These are phyloP conservation scores for Drosophila funebris DNA, from an alignment of 1,140 invertebrate species.

Conservation along the genomic window DNA sequence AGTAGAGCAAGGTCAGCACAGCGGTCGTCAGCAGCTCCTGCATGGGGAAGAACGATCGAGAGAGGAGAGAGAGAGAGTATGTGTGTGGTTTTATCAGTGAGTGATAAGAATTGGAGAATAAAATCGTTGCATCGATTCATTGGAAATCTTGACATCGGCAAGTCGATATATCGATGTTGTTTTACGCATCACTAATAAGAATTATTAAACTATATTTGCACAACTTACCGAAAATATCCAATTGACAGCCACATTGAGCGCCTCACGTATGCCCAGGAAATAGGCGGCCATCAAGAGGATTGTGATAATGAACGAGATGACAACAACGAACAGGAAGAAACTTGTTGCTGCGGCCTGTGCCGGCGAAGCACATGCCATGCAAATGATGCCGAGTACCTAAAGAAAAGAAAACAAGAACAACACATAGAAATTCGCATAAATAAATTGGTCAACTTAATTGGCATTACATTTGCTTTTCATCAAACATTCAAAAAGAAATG, in stretches of 20 bases:
- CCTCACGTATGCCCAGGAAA: conserved; percentile 90
- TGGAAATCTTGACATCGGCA: too few species aligned
- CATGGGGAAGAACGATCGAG: neutral
- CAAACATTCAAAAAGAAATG: conserved; percentile 5
- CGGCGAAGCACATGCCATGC: conserved; percentile 90
- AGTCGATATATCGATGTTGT: too few species aligned
- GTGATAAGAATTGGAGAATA: neutral
- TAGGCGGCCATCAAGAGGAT: conserved; percentile 93
- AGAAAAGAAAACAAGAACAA: neutral
- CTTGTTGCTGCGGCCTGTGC: conserved; percentile 86
- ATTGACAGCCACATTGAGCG: conserved; percentile 90
- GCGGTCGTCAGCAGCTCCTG: conserved; percentile 92
- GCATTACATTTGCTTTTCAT: conserved; percentile 8
- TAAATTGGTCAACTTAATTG: conserved; percentile 36
- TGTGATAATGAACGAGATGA: conserved; percentile 91
- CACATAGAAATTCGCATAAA: neutral
- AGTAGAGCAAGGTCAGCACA: conserved; percentile 89
- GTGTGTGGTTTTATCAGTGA: neutral
- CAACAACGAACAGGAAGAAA: conserved; percentile 93
- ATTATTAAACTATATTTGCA: too few species aligned
- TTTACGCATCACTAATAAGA: too few species aligned
- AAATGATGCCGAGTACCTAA: conserved; percentile 92
- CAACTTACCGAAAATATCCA: conserved; percentile 92
- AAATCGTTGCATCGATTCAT: too few species aligned
- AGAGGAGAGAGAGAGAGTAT: neutral